Evolutionary conservation across 2,797 vertebrate species (phyloP).

Genomic region (Thripadectes ignobilis): DNA sequence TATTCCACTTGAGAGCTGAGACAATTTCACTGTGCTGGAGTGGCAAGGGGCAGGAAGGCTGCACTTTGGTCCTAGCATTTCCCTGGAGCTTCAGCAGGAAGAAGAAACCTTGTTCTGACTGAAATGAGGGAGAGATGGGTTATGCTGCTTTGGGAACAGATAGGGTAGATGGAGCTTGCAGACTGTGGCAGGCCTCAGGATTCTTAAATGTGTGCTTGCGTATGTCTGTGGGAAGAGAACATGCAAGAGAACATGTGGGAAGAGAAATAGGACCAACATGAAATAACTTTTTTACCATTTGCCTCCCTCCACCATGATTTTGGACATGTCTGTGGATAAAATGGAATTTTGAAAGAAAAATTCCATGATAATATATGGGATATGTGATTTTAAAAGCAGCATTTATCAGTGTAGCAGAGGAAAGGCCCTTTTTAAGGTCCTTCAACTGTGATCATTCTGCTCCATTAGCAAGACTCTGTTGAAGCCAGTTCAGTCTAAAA

Average conservation of each 20-base stretch:
- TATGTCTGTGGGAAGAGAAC: not conserved
- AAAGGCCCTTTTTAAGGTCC: not conserved
- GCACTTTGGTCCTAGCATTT: not conserved
- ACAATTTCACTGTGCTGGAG: not conserved
- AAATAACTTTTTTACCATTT: not conserved
- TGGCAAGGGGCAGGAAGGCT: not conserved
- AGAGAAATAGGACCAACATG: not conserved
- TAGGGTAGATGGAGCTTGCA: not conserved
- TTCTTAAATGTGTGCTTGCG: not conserved
- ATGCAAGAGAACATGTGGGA: not conserved
- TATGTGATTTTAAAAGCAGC: not conserved
- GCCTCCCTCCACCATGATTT: rapidly evolving
- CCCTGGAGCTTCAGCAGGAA: not conserved
- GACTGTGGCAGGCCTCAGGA: not conserved
- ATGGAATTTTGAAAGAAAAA: not conserved
- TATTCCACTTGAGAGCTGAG: not conserved
- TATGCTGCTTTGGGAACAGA: not conserved
- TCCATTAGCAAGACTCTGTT: not conserved
- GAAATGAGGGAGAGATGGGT: not conserved
- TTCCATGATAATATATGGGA: not conserved
- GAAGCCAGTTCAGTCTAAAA: not conserved
- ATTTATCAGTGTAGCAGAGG: not conserved
- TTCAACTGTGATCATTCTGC: not conserved
- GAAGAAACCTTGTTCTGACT: not conserved
- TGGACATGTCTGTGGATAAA: not conserved